Evolutionary conservation across 1,140 invertebrate species (phyloP).

Genomic region (roundworm (Caenorhabditis elegans)): WBcel235 BX284605.5:11414001-11414500

Average conservation of each 20-base stretch:
- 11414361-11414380: constrained; percentile 59
- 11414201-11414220: constrained; percentile 61
- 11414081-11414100: constrained; percentile 63
- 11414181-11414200: constrained; percentile 60
- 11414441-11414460: constrained; percentile 65
- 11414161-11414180: constrained; percentile 62
- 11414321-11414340: constrained; percentile 65
- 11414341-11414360: constrained; percentile 62
- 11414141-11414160: constrained; percentile 63
- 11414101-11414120: constrained; percentile 65
- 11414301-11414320: constrained; percentile 62
- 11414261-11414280: background rate
- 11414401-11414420: constrained; percentile 63
- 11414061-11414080: constrained; percentile 58
- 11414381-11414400: constrained; percentile 64
- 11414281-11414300: background rate
- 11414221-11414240: constrained; percentile 65
- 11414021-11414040: constrained; percentile 65
- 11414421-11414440: constrained; percentile 65
- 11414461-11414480: constrained; percentile 63
- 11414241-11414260: constrained; percentile 62
- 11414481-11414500: constrained; percentile 56
- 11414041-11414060: constrained; percentile 62
- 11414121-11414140: constrained; percentile 65
- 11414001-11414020: constrained; percentile 65